Conservation (phyloP, 2,113 vertebrate genomes). For the Rissa tridactyla region DNA sequence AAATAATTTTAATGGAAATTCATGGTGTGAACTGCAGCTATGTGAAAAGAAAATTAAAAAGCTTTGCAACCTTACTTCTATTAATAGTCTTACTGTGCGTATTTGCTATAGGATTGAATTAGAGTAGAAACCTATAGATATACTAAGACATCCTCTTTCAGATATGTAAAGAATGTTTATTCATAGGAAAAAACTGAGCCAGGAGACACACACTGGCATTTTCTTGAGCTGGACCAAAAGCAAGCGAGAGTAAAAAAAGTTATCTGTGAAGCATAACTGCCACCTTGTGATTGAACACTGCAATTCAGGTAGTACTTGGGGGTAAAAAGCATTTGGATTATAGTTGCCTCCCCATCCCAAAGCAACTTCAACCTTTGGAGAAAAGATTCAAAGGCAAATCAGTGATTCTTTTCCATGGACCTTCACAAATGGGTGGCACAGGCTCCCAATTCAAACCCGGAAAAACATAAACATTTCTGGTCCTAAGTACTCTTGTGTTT, state of each 20-base stretch:
- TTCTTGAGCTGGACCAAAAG: not conserved
- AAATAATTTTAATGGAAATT: not conserved
- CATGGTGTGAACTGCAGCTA: not conserved
- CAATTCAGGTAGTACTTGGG: not conserved
- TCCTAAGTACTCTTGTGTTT: not conserved
- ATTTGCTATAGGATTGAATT: not conserved
- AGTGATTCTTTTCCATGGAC: accelerated
- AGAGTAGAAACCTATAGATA: not conserved
- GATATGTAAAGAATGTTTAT: not conserved
- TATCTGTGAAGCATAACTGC: constrained; percentile 26
- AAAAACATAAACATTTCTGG: accelerated
- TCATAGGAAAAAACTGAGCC: not conserved
- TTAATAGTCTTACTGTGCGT: not conserved
- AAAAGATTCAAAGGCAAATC: not conserved
- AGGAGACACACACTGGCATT: not conserved
- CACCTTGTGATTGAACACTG: constrained; percentile 29
- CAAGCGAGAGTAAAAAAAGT: not conserved
- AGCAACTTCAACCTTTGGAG: not conserved
- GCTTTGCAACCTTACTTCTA: not conserved
- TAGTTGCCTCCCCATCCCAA: not conserved
- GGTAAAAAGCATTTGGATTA: not conserved
- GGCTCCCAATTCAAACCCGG: not conserved
- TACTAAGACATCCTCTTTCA: not conserved
- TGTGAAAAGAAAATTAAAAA: not conserved
- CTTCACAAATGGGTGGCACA: accelerated